Base-by-base conservation (phyloP, 2,888 invertebrate species). In the Rhorus exstirpatorius region DNA sequence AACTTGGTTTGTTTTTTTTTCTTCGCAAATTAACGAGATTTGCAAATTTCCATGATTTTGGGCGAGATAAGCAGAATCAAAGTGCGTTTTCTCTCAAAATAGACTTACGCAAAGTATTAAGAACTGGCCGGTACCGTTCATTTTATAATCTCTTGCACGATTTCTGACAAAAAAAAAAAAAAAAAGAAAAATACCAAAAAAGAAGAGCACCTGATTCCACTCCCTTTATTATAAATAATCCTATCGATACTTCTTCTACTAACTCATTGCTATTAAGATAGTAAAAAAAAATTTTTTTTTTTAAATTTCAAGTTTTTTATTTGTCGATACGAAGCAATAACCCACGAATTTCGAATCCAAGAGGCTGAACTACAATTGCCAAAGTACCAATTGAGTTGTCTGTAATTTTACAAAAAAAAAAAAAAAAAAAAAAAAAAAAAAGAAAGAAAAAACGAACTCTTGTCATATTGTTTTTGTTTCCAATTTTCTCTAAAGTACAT, bases 321-420 rank as follows among this genome's bases (percentile, higher is more conserved):
- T 46, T 83, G 61, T 67, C 76, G 72, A 79, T 78, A 82, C 63
- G 51, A 81, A 83, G 83, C 78, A 84, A 83, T 86, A 79, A 72
- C 60, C 60, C 74, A 67, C 70, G 76, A 82, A 81, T 81, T 84
- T 81, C 51, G 51, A 86, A 92, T 91, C 91, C 89, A 90, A 91
- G 92, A 93, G 93, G 92, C 92, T 93, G 93, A 92, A 88, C 88
- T 89, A 90, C 89, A 44, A 92, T 92, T 93, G 92, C 92, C 93
- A 93, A 93, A 93, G 88, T 88, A 87, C 60, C 68, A 76, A 89
- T 88, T 89, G 85, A 87, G 91, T 90, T 88, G 75, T 87, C 87
- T 86, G 85, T 88, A 86, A 87, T 72, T 72, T 72, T 61, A 21
- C 24, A 44, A 21, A 14, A 7, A 38, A 46, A 46, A 49, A 60